Evolutionary conservation across 1,140 invertebrate species (phyloP).

Genomic region (Stenopsyche tienmushanensis): DNA sequence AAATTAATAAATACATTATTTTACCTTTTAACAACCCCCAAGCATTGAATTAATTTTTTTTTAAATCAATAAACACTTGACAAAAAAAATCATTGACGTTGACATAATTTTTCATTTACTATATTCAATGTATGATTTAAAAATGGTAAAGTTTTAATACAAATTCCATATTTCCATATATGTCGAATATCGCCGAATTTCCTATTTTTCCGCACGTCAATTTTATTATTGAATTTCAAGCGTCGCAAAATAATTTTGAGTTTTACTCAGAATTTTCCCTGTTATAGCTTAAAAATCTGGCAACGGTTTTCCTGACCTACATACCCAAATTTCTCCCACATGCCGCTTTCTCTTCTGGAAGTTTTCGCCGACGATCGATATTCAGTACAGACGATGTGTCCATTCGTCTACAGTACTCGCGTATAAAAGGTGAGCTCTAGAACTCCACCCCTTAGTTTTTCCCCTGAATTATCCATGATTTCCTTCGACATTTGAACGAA

Average conservation of each 20-base stretch:
- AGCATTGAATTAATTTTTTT: too few species aligned
- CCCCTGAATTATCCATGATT: neutral
- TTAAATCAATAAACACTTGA: too few species aligned
- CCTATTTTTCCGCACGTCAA: neutral
- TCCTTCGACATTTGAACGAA: neutral
- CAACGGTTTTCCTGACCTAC: conserved; percentile 24
- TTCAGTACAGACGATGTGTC: conserved; percentile 20
- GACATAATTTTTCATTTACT: too few species aligned
- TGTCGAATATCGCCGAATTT: neutral
- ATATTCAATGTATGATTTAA: too few species aligned
- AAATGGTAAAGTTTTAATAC: too few species aligned
- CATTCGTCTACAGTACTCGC: conserved; percentile 17
- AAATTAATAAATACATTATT: too few species aligned
- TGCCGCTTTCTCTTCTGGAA: neutral
- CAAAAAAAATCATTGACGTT: too few species aligned
- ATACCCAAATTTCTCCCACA: neutral
- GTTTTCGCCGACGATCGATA: conserved; percentile 11
- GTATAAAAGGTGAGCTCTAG: conserved; percentile 1
- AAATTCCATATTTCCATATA: neutral
- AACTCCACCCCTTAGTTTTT: neutral
- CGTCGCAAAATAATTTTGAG: too few species aligned
- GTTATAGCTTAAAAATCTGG: too few species aligned
- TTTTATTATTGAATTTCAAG: neutral
- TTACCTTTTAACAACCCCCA: too few species aligned
- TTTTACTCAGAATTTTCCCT: too few species aligned